These are phyloP conservation scores for Endomychus coccineus DNA, from an alignment of 2,888 invertebrate genomes.

Conservation along the genomic window DNA sequence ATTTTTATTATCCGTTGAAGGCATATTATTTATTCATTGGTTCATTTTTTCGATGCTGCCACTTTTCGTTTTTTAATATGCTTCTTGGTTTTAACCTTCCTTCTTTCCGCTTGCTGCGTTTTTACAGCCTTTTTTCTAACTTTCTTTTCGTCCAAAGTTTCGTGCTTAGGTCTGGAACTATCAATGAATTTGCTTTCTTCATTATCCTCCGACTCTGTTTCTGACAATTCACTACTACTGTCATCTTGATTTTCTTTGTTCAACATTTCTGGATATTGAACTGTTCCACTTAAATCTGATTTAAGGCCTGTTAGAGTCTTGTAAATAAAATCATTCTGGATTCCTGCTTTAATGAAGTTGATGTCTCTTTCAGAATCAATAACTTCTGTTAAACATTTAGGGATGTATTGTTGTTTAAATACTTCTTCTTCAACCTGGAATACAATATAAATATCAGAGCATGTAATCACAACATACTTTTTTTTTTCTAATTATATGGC, in stretches of 20 bases:
- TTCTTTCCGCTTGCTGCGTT: conserved; percentile 78
- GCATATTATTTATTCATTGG: conserved; percentile 6
- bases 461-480: no score
- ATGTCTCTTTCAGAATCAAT: conserved; percentile 82
- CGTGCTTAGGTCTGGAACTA: conserved; percentile 65
- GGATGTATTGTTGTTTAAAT: conserved; percentile 90
- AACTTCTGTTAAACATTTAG: conserved; percentile 85
- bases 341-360: conserved; percentile 65
- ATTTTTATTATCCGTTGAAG: no score
- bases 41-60: conserved; percentile 48
- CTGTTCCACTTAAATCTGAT: conserved; percentile 67
- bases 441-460: no score
- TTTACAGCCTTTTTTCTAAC: conserved; percentile 83
- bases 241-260: conserved; percentile 38
- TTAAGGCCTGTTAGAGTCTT: conserved; percentile 81
- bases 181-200: conserved; percentile 53
- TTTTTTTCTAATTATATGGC: no score
- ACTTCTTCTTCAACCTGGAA: conserved; percentile 75
- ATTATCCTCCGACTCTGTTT: conserved; percentile 28
- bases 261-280: conserved; percentile 58
- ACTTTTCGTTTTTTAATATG: conserved; percentile 88
- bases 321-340: conserved; percentile 66
- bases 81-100: conserved; percentile 86
- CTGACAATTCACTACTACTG: conserved; percentile 32
- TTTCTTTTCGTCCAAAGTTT: conserved; percentile 73